Evolutionary conservation across 2,113 vertebrate species (phyloP), one percentile per base, ranked within the genome.

Genomic region (Antigone vipio): DNA sequence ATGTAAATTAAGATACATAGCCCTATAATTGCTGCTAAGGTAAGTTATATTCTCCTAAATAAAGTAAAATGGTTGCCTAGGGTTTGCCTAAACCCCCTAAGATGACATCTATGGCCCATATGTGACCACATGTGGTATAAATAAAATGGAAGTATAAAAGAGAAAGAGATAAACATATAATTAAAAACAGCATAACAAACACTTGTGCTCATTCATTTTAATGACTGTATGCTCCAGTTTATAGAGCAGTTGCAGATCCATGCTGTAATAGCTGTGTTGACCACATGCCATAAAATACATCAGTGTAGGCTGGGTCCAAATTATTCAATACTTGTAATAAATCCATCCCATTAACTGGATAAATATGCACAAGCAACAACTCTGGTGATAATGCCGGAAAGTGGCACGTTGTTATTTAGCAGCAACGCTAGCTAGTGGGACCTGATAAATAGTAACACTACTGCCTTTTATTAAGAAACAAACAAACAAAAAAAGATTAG

Each of bases 151-250:
- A 97, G 92, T 94, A 96, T 92, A 96, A 98, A 97, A 98, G 90
- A 93, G 97, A 96, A 92, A 92, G 94, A 97, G 97, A 98, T 98
- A 98, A 98, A 98, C 98, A 96, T 97, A 94, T 98, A 97, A 98
- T 98, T 98, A 98, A 97, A 98, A 98, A 66, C 97, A 98, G 97
- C 95, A 96, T 90, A 87, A 93, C 91, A 93, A 96, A 95, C 97
- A 95, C 95, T 97, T 73, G 87, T 84, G 95, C 95, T 97, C 95
- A 93, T 97, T 97, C 97, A 97, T 97, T 97, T 98, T 97, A 85
- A 86, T 79, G 96, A 96, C 85, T 93, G 85, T 63, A 87, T 95
- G 76, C 85, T 95, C 92, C 76, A 92, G 94, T 98, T 98, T 98
- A 97, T 92, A 94, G 97, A 92, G 96, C 84, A 85, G 93, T 98